Evolutionary conservation across 2,113 vertebrate species (phyloP), one percentile per base, ranked within the genome.

Genomic region (Austrofundulus limnaeus): DNA sequence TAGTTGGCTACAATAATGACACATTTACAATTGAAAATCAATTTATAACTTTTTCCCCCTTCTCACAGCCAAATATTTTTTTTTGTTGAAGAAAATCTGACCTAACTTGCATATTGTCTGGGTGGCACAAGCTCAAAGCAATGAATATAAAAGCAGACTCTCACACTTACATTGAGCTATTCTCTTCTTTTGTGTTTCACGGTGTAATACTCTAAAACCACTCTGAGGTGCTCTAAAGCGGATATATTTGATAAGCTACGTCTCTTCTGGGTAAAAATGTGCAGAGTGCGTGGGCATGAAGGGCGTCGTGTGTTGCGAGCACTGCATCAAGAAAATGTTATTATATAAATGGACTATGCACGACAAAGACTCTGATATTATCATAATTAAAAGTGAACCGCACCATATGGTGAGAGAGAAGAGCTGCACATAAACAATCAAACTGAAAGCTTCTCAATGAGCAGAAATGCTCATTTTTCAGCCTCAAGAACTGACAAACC

Each of bases 341-440:
- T 92, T 91, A 90, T 80, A 88, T 82, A 92, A 91, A 92, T 90
- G 91, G 88, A 90, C 83, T 83, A 80, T 65, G 82, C 80, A 82
- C 89, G 87, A 91, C 90, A 91, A 91, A 92, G 88, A 89, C 89
- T 85, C 61, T 72, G 77, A 89, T 91, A 87, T 91, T 91, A 92
- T 87, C 85, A 86, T 92, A 91, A 92, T 92, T 91, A 92, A 92
- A 92, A 88, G 72, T 82, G 86, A 89, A 81, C 86, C 41, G 71
- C 79, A 66, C 82, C 91, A 92, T 92, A 90, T 90, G 91, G 91
- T 55, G 80, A 84, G 84, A 80, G 83, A 83, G 81, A 90, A 73
- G 72, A 90, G 78, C 71, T 8, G 74, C 75, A 61, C 80, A 83
- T 84, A 91, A 91, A 92, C 89, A 92, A 92, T 92, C 86, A 88